A percentile compares a stretch with the other conserved stretches of the same genome.
phyloP scores from a whole-genome alignment of 2,888 invertebrate species.

The Chloromyia formosa region DNA sequence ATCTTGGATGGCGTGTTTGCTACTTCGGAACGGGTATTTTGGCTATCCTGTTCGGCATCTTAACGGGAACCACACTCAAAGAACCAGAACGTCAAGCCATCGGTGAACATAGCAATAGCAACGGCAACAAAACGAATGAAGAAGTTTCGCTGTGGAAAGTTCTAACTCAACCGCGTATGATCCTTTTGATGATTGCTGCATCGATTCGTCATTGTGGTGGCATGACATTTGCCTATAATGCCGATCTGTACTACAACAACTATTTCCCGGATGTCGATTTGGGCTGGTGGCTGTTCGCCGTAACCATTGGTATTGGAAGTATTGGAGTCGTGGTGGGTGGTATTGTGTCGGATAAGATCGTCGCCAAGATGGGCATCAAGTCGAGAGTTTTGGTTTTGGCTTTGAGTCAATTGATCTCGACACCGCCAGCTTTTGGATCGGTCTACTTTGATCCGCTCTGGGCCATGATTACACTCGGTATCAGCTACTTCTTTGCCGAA shows the following conservation, averaged over 20 bases:
- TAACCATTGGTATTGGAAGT: slow-evolving; percentile 82
- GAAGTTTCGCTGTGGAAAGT: slow-evolving; percentile 78
- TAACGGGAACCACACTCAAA: slow-evolving; percentile 78
- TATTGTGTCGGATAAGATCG: slow-evolving; percentile 84
- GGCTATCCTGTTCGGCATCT: slow-evolving; percentile 74
- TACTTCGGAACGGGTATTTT: slow-evolving; percentile 83
- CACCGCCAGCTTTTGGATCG: slow-evolving; percentile 86
- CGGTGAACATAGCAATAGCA: slow-evolving; percentile 69
- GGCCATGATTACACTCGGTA: slow-evolving; percentile 88
- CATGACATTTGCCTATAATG: slow-evolving; percentile 91
- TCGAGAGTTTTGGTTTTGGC: slow-evolving; percentile 83
- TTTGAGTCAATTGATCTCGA: slow-evolving; percentile 83
- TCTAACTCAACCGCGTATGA: slow-evolving; percentile 78
- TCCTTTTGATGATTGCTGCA: slow-evolving; percentile 84
- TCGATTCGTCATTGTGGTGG: slow-evolving; percentile 90
- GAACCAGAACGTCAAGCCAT: slow-evolving; percentile 82
- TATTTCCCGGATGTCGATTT: slow-evolving; percentile 91
- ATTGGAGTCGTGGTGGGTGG: slow-evolving; percentile 77
- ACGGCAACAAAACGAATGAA: slow-evolving; percentile 64
- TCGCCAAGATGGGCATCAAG: slow-evolving; percentile 84
- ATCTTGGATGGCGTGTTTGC: slow-evolving; percentile 83
- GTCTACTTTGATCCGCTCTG: slow-evolving; percentile 82
- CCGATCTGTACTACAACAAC: slow-evolving; percentile 85
- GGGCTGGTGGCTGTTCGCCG: slow-evolving; percentile 89
- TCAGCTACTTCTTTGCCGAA: slow-evolving; percentile 90